These are phyloP conservation scores for Hippasteria phrygiana DNA, from an alignment of 53 echinoderm and acorn worm species.

Conservation along the genomic window DNA sequence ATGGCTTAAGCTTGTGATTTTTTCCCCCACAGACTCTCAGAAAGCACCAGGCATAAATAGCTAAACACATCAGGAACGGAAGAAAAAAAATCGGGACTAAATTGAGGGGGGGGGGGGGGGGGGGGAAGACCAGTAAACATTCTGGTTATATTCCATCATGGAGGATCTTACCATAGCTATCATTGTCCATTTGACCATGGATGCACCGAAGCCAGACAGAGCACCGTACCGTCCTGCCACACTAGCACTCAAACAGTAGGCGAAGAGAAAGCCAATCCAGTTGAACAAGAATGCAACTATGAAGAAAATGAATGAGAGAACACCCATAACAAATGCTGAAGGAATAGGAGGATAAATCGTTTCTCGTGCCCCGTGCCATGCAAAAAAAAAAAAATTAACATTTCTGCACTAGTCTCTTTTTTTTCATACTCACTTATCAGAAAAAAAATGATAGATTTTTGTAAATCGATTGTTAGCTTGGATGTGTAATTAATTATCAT, in stretches of 20 bases:
- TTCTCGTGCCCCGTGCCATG: background rate
- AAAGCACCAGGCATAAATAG: no score
- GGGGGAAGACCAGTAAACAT: no score
- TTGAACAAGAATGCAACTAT: slow-evolving; percentile 95
- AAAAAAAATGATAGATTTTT: background rate
- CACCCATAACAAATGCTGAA: no score
- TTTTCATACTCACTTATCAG: background rate
- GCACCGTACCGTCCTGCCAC: slow-evolving; percentile 96
- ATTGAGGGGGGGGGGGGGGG: no score
- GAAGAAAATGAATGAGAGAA: background rate
- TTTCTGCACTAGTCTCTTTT: background rate
- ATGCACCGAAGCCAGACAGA: slow-evolving; percentile 93
- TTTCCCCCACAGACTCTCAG: no score
- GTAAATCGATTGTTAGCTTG: no score
- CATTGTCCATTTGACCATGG: slow-evolving; percentile 97
- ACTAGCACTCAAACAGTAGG: slow-evolving; percentile 84
- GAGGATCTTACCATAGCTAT: slow-evolving; percentile 87
- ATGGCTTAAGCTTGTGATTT: no score
- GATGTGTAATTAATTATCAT: no score
- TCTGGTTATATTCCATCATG: background rate
- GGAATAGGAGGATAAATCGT: background rate
- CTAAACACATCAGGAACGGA: no score
- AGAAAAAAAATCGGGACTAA: no score
- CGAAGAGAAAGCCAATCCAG: slow-evolving; percentile 95
- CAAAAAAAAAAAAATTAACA: background rate